Evolutionary conservation across 1,140 invertebrate species (phyloP).

Genomic region (Drosophila tristis): DNA sequence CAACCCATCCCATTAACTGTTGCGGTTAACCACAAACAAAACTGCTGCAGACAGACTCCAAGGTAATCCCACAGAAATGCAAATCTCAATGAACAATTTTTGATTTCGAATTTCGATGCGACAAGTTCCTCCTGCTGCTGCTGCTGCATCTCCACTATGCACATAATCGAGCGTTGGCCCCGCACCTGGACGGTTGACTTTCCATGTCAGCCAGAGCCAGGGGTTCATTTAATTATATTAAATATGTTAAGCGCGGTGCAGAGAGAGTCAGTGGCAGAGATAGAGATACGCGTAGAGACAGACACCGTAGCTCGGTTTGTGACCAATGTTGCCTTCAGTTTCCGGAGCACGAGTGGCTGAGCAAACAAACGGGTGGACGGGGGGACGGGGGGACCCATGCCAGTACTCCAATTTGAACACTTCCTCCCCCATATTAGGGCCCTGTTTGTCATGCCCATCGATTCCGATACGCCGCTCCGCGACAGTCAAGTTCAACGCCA

Average conservation of each 20-base stretch:
- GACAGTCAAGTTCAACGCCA: slow-evolving; percentile 82
- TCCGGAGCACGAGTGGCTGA: slow-evolving; percentile 59
- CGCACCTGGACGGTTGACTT: slow-evolving; percentile 37
- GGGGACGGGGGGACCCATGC: slow-evolving; percentile 13
- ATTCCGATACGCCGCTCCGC: slow-evolving; percentile 67
- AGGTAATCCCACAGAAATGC: slow-evolving; percentile 42
- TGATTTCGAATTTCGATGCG: slow-evolving; percentile 32
- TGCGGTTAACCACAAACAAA: slow-evolving; percentile 61
- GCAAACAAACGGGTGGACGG: slow-evolving; percentile 45
- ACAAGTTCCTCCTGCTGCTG: slow-evolving; percentile 28
- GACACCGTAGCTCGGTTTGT: slow-evolving; percentile 19
- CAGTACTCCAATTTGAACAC: slow-evolving; percentile 76
- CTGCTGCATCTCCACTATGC: neutral
- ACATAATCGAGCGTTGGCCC: slow-evolving; percentile 5
- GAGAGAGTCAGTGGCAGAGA: slow-evolving; percentile 23
- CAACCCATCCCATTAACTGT: slow-evolving; percentile 7
- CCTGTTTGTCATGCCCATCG: slow-evolving; percentile 77
- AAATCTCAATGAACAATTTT: slow-evolving; percentile 68
- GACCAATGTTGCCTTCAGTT: slow-evolving; percentile 68
- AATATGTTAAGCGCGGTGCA: slow-evolving; percentile 48
- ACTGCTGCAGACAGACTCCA: slow-evolving; percentile 14
- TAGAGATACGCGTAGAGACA: slow-evolving; percentile 44
- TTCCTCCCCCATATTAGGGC: slow-evolving; percentile 77
- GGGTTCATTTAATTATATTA: slow-evolving; percentile 67
- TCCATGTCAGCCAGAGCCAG: slow-evolving; percentile 33